Evolutionary conservation across 2,888 invertebrate species (phyloP), one percentile per base, ranked within the genome.

Genomic region (Schrankia costaestrigalis): DNA sequence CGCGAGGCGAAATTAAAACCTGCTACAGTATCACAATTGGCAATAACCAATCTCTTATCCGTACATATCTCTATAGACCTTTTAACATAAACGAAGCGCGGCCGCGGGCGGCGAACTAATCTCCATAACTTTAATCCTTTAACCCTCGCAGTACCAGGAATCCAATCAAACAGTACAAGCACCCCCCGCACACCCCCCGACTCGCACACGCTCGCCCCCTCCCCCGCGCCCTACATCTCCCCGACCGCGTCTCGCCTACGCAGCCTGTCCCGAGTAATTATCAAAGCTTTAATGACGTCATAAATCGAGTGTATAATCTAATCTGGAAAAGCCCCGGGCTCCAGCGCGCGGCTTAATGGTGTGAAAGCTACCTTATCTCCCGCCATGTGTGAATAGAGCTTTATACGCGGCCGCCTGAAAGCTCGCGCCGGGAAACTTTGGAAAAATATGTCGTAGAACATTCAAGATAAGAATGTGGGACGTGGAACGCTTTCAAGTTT

Each of bases 251-350:
- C 64, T 79, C 79, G 79, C 84, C 84, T 82, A 86, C 86, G 79
- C 88, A 87, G 88, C 81, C 84, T 87, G 88, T 87, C 88, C 87
- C 88, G 86, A 87, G 88, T 89, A 89, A 89, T 89, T 89, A 89
- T 89, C 89, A 88, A 85, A 86, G 89, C 88, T 88, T 87, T 89
- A 89, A 89, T 89, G 87, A 88, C 88, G 70, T 81, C 87, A 89
- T 89, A 89, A 89, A 89, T 89, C 88, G 84, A 84, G 81, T 86
- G 86, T 87, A 88, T 89, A 89, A 89, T 89, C 89, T 89, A 89
- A 89, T 89, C 89, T 89, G 88, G 87, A 86, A 88, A 88, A 89
- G 87, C 88, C 85, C 87, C 84, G 82, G 78, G 86, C 84, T 86
- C 84, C 83, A 81, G 78, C 76, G 84, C 80, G 76, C 82, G 76